phyloP scores from a whole-genome alignment of 1,140 invertebrate genomes.

The Drosophila equinoxialis region DNA sequence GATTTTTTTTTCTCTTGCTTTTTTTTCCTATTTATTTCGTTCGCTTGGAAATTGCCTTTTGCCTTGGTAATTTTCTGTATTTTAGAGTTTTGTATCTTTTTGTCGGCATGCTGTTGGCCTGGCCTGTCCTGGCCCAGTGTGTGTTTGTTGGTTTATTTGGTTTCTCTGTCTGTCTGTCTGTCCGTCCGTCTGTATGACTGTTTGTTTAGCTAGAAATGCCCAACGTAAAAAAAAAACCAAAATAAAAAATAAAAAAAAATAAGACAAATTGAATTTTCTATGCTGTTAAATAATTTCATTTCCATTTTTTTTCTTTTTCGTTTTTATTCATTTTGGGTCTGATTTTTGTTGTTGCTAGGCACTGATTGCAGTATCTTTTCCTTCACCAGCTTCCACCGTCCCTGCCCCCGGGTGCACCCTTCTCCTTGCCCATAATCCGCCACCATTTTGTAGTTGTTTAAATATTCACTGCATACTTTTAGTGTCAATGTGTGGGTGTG shows the following conservation, averaged over 20 bases:
- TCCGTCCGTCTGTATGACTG: constrained; percentile 18
- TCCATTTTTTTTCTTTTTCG: constrained; percentile 53
- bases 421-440: constrained; percentile 14
- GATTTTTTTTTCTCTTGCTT: constrained; percentile 63
- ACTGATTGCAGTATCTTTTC: constrained; percentile 53
- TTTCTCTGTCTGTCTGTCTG: not conserved
- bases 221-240: constrained; percentile 8
- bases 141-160: constrained; percentile 11
- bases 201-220: constrained; percentile 39
- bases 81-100: constrained; percentile 47
- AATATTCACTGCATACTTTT: constrained; percentile 66
- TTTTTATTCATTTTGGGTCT: constrained; percentile 26
- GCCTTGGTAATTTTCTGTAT: constrained; percentile 65
- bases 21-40: constrained; percentile 39
- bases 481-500: constrained; percentile 46
- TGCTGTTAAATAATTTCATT: constrained; percentile 77
- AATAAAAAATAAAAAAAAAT: constrained; percentile 12
- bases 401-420: not conserved
- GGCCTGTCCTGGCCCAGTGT: not conserved
- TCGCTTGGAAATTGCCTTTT: constrained; percentile 63
- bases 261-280: constrained; percentile 71
- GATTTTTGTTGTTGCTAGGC: constrained; percentile 60
- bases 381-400: not conserved
- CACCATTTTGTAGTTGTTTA: constrained; percentile 59
- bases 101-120: not conserved